phyloP scores from a whole-genome alignment of 2,113 vertebrate genomes.

The Pteropus alecto region DNA sequence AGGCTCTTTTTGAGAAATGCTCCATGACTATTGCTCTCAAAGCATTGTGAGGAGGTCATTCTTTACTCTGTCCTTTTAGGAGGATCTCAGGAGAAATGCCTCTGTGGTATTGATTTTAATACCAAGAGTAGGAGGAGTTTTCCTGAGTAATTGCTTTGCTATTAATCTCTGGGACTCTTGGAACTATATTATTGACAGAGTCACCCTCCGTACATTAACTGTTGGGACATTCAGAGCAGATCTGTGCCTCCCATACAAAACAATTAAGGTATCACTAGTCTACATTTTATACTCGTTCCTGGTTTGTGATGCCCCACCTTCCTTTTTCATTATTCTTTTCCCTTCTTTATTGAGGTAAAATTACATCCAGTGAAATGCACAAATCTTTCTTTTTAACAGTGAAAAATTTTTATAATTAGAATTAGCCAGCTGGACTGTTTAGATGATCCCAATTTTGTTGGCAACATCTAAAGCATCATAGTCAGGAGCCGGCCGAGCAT shows the following conservation, averaged over 20 bases:
- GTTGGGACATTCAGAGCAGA: not conserved
- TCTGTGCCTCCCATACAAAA: not conserved
- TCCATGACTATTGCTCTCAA: not conserved
- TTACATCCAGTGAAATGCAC: not conserved
- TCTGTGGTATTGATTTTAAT: not conserved
- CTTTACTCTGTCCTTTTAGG: not conserved
- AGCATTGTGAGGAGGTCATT: not conserved
- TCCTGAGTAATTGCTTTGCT: not conserved
- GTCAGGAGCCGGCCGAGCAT: too few relatives aligned
- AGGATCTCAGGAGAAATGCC: not conserved
- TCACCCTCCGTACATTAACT: not conserved
- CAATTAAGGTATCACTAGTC: not conserved
- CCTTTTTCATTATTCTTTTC: not conserved
- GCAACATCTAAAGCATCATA: too few relatives aligned
- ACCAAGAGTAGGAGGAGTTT: not conserved
- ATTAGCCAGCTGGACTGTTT: too few relatives aligned
- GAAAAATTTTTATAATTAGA: too few relatives aligned
- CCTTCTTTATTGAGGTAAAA: not conserved
- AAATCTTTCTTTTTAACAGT: not conserved
- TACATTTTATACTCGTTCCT: not conserved
- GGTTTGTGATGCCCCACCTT: not conserved
- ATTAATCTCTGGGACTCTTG: not conserved
- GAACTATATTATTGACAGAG: not conserved
- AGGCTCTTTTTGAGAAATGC: not conserved
- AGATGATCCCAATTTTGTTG: too few relatives aligned